These are phyloP conservation scores for Camponotus floridanus DNA, from an alignment of 1,140 invertebrate species.

Conservation along the genomic window DNA sequence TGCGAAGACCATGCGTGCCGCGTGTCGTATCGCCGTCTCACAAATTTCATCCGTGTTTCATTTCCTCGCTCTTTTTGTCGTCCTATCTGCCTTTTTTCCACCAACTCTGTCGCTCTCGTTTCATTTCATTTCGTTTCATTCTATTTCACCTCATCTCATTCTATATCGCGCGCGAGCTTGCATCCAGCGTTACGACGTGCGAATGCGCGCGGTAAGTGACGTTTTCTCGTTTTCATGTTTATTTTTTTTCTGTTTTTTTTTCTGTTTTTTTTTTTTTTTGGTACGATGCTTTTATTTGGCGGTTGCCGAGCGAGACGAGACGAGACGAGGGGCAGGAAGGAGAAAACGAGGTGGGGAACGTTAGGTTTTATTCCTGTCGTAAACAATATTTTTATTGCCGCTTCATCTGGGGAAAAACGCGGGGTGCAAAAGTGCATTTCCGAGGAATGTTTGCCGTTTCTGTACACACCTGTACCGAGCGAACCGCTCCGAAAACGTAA, in stretches of 20 bases:
- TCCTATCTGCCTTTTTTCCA: no score
- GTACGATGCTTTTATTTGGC: conserved; percentile 49
- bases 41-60: conserved; percentile 38
- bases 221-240: conserved; percentile 36
- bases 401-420: conserved; percentile 49
- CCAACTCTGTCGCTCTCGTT: conserved; percentile 28
- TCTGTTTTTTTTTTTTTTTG: conserved; percentile 25
- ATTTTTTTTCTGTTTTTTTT: conserved; percentile 33
- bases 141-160: conserved; percentile 45
- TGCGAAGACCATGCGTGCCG: not conserved
- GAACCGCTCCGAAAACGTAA: not conserved
- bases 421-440: conserved; percentile 44
- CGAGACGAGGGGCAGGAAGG: not conserved
- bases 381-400: conserved; percentile 75
- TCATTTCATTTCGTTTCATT: conserved; percentile 44
- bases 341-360: not conserved
- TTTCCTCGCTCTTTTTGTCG: not conserved
- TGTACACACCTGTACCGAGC: not conserved
- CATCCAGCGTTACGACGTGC: conserved; percentile 49
- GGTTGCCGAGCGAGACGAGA: not conserved
- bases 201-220: conserved; percentile 51
- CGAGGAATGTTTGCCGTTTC: conserved; percentile 45
- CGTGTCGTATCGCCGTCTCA: conserved; percentile 26
- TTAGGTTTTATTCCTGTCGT: conserved; percentile 68
- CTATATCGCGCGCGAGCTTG: not conserved